Base-by-base conservation (phyloP, 2,113 vertebrate species). In the Coturnix japonica region DNA sequence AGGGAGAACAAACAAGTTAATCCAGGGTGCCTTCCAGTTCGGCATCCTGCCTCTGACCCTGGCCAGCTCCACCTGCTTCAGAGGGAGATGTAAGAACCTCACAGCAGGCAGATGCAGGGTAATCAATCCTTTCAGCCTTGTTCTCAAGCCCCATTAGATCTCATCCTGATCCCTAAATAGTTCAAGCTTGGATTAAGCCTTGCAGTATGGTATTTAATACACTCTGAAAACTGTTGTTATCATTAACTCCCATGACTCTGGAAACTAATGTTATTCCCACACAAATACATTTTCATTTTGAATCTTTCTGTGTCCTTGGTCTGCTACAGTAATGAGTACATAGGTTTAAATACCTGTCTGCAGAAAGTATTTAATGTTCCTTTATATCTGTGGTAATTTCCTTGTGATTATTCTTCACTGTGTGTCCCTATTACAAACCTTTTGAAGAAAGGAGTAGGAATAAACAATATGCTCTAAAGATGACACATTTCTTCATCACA, bases 71-170 rank as follows among this genome's bases (percentile, higher is more conserved):
- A 33, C 76, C 53, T 57, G 75, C 67, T 89, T 93, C 95, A 87
- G 91, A 89, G 79, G 65, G 89, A 92, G 79, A 94, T 78, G 22
- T 77, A 93, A 91, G 81, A 93, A 73, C 67, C 60, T 92, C 93
- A 85, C 92, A 94, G 85, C 87, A 92, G 92, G 91, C 69, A 93
- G 61, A 85, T 93, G 76, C 31, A 85, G 85, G 79, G 74, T 92
- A 91, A 95, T 93, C 92, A 94, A 80, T 89, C 65, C 72, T 90
- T 94, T 95, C 92, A 95, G 63, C 91, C 91, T 94, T 92, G 60
- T 94, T 93, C 93, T 91, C 91, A 92, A 94, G 81, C 72, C 67
- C 81, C 81, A 75, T 94, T 90, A 92, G 81, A 71, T 92, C 53
- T 89, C 81, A 74, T 85, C 81, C 81, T 92, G 92, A 89, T 92